Conservation (phyloP, 2,113 vertebrate genomes). For the Penelope pileata region DNA sequence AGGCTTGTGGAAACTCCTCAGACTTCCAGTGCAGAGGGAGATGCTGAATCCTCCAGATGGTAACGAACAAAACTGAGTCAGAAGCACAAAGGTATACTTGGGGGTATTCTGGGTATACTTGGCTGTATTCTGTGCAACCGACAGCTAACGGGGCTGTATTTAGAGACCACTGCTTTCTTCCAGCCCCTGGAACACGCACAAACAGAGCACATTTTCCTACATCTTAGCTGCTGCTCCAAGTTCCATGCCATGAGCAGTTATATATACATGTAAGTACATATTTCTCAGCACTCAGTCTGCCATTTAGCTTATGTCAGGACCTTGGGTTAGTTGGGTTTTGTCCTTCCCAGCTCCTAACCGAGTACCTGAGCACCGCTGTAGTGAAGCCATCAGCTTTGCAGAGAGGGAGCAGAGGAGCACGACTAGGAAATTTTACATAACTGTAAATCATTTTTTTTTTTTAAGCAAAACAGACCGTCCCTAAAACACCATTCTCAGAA, state of each 20-base stretch:
- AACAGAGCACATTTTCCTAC: background rate
- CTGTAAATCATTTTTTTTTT: background rate
- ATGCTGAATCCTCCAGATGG: background rate
- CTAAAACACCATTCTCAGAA: conserved; percentile 15
- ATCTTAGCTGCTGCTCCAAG: background rate
- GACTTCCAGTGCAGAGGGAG: background rate
- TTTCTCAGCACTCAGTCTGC: background rate
- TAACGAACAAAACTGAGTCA: accelerated
- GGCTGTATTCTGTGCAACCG: background rate
- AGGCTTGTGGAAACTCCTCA: background rate
- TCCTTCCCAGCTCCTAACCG: background rate
- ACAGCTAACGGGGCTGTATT: background rate
- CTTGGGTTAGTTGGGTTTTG: background rate
- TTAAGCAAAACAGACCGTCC: background rate
- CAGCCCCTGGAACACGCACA: background rate
- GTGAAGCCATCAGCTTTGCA: background rate
- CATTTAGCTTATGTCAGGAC: background rate
- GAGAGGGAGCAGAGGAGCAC: background rate
- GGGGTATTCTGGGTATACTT: background rate
- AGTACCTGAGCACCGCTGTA: background rate
- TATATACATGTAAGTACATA: background rate
- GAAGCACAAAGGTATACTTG: background rate
- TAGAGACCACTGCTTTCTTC: background rate
- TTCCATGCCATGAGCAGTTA: background rate
- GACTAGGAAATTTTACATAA: background rate